Conservation (phyloP, 2,888 invertebrate genomes). For the Reticulitermes lucifugus region DNA sequence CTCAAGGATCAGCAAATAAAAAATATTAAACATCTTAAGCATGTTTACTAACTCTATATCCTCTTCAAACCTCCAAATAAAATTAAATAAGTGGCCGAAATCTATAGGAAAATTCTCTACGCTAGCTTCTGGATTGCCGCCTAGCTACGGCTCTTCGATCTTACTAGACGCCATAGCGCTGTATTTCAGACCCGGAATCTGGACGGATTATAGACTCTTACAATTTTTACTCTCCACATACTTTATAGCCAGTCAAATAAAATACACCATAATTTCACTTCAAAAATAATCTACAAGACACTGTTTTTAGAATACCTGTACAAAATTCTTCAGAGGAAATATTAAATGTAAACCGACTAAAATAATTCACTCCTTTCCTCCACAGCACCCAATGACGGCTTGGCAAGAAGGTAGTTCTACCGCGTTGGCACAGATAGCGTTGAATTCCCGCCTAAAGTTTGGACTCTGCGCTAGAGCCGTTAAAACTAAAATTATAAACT, state of each 20-base stretch:
- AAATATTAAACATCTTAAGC: slow-evolving; percentile 41
- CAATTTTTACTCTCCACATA: slow-evolving; percentile 58
- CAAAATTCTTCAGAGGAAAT: slow-evolving; percentile 61
- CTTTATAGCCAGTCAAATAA: slow-evolving; percentile 54
- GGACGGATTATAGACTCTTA: slow-evolving; percentile 12
- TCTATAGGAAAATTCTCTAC: slow-evolving; percentile 1
- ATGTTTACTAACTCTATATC: not conserved
- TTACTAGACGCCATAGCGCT: slow-evolving; percentile 45
- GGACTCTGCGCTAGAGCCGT: slow-evolving; percentile 26
- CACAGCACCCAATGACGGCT: slow-evolving; percentile 44
- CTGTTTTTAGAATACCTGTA: slow-evolving; percentile 56
- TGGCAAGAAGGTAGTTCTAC: slow-evolving; percentile 44
- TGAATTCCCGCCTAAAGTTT: slow-evolving; percentile 48
- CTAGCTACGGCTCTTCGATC: slow-evolving; percentile 46
- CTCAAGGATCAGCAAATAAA: slow-evolving; percentile 31
- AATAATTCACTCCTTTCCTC: slow-evolving; percentile 48
- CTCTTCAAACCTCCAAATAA: slow-evolving; percentile 30
- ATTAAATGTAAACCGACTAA: slow-evolving; percentile 57
- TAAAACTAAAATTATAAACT: slow-evolving; percentile 17
- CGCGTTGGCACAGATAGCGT: slow-evolving; percentile 51
- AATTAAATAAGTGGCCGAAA: slow-evolving; percentile 40
- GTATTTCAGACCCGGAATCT: slow-evolving; percentile 40
- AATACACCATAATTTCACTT: slow-evolving; percentile 59
- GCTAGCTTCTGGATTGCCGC: slow-evolving; percentile 24
- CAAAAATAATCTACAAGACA: slow-evolving; percentile 63